These are phyloP conservation scores for Lithobates pipiens DNA, from an alignment of 2,797 vertebrate species.

Conservation along the genomic window DNA sequence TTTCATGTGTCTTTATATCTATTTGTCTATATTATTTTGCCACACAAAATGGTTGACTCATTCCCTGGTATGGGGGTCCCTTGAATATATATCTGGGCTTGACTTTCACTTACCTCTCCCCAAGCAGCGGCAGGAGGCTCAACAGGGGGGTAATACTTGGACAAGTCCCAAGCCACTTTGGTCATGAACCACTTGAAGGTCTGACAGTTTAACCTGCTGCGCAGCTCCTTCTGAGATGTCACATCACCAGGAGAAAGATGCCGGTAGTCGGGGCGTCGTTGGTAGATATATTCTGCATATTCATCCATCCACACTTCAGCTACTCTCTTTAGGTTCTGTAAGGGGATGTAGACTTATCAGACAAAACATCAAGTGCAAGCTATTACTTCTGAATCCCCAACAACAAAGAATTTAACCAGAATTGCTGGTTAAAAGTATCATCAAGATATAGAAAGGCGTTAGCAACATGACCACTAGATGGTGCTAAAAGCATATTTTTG, in stretches of 20 bases:
- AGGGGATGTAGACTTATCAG: neutral
- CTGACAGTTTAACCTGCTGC: slow-evolving; percentile 86
- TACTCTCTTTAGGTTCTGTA: slow-evolving; percentile 94
- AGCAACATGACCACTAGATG: slow-evolving; percentile 29
- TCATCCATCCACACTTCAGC: slow-evolving; percentile 99
- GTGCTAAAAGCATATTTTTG: neutral
- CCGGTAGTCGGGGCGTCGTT: slow-evolving; percentile 93
- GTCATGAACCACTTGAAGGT: slow-evolving; percentile 97
- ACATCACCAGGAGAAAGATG: slow-evolving; percentile 94
- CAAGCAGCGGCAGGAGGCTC: slow-evolving; percentile 94
- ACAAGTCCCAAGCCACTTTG: slow-evolving; percentile 94
- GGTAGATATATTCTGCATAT: slow-evolving; percentile 93
- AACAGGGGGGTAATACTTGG: slow-evolving; percentile 93
- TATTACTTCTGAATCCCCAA: no score
- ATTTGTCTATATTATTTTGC: no score
- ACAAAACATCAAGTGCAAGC: no score
- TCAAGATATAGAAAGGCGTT: no score
- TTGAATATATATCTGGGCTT: no score
- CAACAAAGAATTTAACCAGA: no score
- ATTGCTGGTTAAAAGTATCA: no score
- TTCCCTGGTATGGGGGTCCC: no score
- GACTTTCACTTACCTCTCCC: slow-evolving; percentile 86
- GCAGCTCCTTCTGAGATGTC: slow-evolving; percentile 86
- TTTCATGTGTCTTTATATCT: no score
- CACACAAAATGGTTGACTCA: no score